Conservation (phyloP, 1,140 invertebrate species). For the Drosophila persimilis region DNA sequence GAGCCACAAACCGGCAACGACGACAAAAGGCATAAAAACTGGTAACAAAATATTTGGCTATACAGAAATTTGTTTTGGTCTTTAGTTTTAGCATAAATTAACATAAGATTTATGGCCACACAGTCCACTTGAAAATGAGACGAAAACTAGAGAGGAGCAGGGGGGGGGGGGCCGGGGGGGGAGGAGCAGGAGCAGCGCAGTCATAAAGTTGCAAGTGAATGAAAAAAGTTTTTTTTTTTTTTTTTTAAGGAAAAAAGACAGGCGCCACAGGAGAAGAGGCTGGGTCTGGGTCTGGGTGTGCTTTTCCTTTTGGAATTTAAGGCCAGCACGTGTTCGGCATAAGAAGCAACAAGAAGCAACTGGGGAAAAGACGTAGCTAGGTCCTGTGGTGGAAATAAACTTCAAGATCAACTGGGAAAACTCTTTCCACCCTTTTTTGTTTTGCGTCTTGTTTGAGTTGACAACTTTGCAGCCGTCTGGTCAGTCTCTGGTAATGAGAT, state of each 20-base stretch:
- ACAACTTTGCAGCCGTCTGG: slow-evolving; percentile 70
- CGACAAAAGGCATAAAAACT: slow-evolving; percentile 79
- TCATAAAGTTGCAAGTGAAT: slow-evolving; percentile 61
- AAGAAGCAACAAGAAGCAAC: slow-evolving; percentile 8
- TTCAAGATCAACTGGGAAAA: slow-evolving; percentile 36
- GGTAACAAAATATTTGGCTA: slow-evolving; percentile 77
- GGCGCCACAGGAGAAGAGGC: too few species aligned
- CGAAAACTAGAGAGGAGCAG: slow-evolving; percentile 49
- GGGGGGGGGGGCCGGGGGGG: too few species aligned
- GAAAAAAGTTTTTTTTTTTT: slow-evolving; percentile 48
- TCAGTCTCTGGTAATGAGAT: slow-evolving; percentile 43
- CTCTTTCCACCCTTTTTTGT: slow-evolving; percentile 36
- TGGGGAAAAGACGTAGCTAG: slow-evolving; percentile 1
- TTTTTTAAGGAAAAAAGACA: slow-evolving; percentile 28
- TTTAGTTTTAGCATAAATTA: slow-evolving; percentile 81
- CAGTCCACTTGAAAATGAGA: slow-evolving; percentile 70
- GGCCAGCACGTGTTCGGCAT: slow-evolving; percentile 57
- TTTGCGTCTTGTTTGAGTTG: slow-evolving; percentile 57
- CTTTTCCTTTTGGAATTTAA: slow-evolving; percentile 36
- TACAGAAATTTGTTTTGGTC: slow-evolving; percentile 77
- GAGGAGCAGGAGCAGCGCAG: not conserved
- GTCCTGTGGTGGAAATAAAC: slow-evolving; percentile 14
- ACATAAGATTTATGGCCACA: slow-evolving; percentile 73
- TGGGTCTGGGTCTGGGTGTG: slow-evolving; percentile 14
- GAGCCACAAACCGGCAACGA: slow-evolving; percentile 61